Evolutionary conservation across 2,888 invertebrate genomes (phyloP).

Genomic region (Teinopalpus imperialis): DNA sequence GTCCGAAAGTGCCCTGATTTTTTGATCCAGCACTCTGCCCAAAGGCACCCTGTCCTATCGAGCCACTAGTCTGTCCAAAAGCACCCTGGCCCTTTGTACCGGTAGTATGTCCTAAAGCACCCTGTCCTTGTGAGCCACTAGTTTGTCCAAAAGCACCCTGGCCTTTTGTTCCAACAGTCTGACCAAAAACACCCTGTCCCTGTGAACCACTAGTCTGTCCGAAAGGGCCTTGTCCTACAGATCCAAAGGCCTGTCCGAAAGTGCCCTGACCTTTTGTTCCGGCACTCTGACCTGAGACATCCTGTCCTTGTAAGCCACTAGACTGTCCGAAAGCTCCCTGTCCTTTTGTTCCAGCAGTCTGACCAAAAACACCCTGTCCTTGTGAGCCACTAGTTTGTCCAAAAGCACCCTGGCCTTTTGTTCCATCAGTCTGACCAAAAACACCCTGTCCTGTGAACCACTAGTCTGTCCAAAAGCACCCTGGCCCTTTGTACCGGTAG

Average conservation of each 20-base stretch:
- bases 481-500: slow-evolving; percentile 5
- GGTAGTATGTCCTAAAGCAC: neutral
- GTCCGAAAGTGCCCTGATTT: slow-evolving; percentile 14
- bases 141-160: slow-evolving; percentile 9
- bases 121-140: neutral
- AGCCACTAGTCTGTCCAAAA: neutral
- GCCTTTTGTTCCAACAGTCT: slow-evolving; percentile 1
- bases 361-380: slow-evolving; percentile 11
- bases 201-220: neutral
- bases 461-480: neutral
- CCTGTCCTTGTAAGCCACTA: neutral
- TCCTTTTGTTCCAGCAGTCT: slow-evolving; percentile 9
- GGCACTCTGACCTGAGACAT: neutral
- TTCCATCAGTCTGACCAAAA: slow-evolving; percentile 3
- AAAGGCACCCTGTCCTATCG: slow-evolving; percentile 4
- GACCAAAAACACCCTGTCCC: slow-evolving; percentile 1
- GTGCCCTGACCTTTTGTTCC: slow-evolving; percentile 2
- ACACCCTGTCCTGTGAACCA: neutral
- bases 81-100: slow-evolving; percentile 1
- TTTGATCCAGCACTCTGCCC: neutral
- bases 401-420: slow-evolving; percentile 8
- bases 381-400: slow-evolving; percentile 1
- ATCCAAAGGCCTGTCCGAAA: neutral
- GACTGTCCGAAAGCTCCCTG: slow-evolving; percentile 10
- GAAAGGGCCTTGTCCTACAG: neutral